These are phyloP conservation scores for Sebastes kiyomatsui DNA, from an alignment of 2,797 vertebrate species.

Conservation along the genomic window DNA sequence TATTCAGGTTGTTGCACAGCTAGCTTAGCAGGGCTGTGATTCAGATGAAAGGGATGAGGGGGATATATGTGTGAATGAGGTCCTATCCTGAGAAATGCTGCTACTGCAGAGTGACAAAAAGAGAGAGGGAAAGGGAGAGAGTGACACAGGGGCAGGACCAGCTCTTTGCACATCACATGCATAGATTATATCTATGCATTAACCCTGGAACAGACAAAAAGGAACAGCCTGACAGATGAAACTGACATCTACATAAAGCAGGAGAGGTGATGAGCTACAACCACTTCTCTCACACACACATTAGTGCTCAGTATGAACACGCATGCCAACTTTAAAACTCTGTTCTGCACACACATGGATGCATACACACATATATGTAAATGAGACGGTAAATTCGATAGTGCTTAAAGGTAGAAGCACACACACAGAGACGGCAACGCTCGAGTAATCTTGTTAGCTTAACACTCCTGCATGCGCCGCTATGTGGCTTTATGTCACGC, in stretches of 20 bases:
- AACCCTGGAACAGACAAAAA: conserved; percentile 1
- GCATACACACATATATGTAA: neutral
- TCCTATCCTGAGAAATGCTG: conserved; percentile 46
- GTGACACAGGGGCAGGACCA: conserved; percentile 6
- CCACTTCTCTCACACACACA: neutral
- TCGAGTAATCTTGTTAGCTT: conserved; percentile 46
- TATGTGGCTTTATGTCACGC: conserved; percentile 36
- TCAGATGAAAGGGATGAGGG: conserved; percentile 43
- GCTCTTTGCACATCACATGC: conserved; percentile 25
- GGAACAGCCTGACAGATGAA: neutral
- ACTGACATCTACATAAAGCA: conserved; percentile 26
- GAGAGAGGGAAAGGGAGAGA: conserved; percentile 15
- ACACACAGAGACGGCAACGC: conserved; percentile 3
- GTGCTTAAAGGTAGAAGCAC: neutral
- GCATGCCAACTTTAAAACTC: conserved; percentile 2
- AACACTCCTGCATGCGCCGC: conserved; percentile 22
- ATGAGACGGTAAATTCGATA: neutral
- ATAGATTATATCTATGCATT: conserved; percentile 10
- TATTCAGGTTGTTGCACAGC: conserved; percentile 69
- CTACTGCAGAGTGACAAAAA: conserved; percentile 45
- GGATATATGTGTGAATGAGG: conserved; percentile 19
- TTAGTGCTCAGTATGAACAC: conserved; percentile 4
- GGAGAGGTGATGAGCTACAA: neutral
- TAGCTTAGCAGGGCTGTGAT: conserved; percentile 54
- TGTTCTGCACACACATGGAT: conserved; percentile 7